Percentiles rank a stretch among this genome's conserved stretches.
Conservation (phyloP, 2,888 invertebrate species). For the Elegia similella region DNA sequence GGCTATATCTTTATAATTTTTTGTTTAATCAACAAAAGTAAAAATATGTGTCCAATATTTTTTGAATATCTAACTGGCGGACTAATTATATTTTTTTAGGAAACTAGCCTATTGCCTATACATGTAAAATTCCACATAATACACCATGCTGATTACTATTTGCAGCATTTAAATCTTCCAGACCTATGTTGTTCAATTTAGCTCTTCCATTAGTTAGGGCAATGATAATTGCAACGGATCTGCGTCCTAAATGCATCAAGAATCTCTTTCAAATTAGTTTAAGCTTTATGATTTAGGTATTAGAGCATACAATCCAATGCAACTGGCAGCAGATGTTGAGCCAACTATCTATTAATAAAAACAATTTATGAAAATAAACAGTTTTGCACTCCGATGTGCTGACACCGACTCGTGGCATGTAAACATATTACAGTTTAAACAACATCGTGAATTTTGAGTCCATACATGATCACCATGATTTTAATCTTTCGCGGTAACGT, state of each 20-base stretch:
- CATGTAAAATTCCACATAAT: no score
- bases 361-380: neutral
- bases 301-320: slow-evolving; percentile 6
- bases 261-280: neutral
- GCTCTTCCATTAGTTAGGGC: neutral
- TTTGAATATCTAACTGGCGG: no score
- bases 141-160: no score
- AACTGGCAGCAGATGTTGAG: neutral
- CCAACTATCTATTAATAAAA: slow-evolving; percentile 5
- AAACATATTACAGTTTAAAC: neutral
- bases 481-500: no score
- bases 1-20: no score
- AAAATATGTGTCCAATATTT: no score
- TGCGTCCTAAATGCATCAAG: neutral
- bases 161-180: no score
- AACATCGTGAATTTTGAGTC: neutral
- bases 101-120: no score
- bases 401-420: neutral
- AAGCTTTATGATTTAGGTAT: neutral
- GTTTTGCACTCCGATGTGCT: neutral
- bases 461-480: no score
- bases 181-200: neutral
- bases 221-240: neutral
- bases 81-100: no score
- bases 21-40: no score